A percentile compares a stretch with the other conserved stretches of the same genome.
Evolutionary conservation across 2,888 invertebrate species (phyloP).

Genomic region (Drosophila formosana): DNA sequence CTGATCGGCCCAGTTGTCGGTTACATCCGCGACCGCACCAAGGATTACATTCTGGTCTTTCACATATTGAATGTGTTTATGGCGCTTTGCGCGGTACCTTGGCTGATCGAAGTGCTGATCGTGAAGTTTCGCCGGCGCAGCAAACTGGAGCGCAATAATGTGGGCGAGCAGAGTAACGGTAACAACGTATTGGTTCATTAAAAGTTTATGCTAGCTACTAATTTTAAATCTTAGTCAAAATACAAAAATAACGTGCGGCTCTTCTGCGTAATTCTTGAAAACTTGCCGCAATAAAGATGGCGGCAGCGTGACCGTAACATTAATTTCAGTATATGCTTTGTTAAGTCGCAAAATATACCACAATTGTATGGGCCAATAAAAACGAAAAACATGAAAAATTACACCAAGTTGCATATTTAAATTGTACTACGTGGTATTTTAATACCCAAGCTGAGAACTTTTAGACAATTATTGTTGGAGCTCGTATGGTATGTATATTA

Average conservation of each 20-base stretch:
- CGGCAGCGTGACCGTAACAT: not conserved
- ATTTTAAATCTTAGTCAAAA: not conserved
- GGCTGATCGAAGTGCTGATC: conserved; percentile 87
- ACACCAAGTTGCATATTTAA: no score
- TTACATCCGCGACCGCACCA: conserved; percentile 87
- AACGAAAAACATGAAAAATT: not conserved
- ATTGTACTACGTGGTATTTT: no score
- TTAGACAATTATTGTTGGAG: no score
- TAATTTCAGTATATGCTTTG: not conserved
- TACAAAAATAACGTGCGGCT: not conserved
- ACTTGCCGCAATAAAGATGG: not conserved
- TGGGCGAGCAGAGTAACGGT: conserved; percentile 33
- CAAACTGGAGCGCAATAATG: conserved; percentile 61
- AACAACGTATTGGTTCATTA: conserved; percentile 23
- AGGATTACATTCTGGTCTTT: conserved; percentile 89
- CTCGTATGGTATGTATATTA: no score
- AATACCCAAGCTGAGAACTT: no score
- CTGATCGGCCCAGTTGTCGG: conserved; percentile 90
- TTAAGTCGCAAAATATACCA: not conserved
- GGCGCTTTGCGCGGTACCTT: conserved; percentile 89
- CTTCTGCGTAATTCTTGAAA: not conserved
- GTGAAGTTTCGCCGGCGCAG: conserved; percentile 76
- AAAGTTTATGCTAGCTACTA: not conserved
- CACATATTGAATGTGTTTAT: conserved; percentile 89
- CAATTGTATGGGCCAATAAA: not conserved